Evolutionary conservation across 2,888 invertebrate genomes (phyloP), one percentile per base, ranked within the genome.

Genomic region (Desoria tigrina): DNA sequence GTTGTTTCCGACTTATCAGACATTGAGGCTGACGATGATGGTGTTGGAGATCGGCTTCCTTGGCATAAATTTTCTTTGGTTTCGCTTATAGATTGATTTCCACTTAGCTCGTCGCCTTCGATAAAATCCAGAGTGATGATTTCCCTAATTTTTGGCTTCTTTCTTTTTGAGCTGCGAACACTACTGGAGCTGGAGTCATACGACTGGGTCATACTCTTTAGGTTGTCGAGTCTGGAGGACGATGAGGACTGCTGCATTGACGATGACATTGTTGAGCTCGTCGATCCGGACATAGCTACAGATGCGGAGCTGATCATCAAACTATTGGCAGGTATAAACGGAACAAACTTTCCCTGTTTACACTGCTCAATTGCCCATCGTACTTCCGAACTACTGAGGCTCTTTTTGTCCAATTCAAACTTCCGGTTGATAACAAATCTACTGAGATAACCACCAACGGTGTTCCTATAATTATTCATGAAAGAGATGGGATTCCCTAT

Each of bases 121-220:
- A 14, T 53, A 51, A 61, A 65, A 56, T 71, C 71, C 14, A 72
- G 59, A 28, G 61, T 61, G 21, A 71, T 61, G 2, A 74, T 66
- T 60, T 74, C 74, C 26, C 76, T 62, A 54, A 76, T 74, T 56
- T 75, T 76, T 37, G 76, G 69, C 53, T 75, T 76, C 53, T 76
- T 76, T 24, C 73, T 55, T 49, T 74, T 68, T 1, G 73, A 73
- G 61, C 76, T 76, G 24, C 73, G 56, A n/a, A 75, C 63, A 26
- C 69, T 71, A n/a, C 72, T 72, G 1, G 72, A 73, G 45, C 55
- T 73, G 1, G 76, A 76, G n/a, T 76, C 76, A 39, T 66, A 75
- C 9, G 74, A 75, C 54, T 73, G 73, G n/a, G 76, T 76, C 49
- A 76, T 65, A 53, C 73, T 74, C 50, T 72, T 74, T 16, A 73